Evolutionary conservation across 2,888 invertebrate genomes (phyloP), one percentile per base, ranked within the genome.

Genomic region (Dryobotodes eremita): DNA sequence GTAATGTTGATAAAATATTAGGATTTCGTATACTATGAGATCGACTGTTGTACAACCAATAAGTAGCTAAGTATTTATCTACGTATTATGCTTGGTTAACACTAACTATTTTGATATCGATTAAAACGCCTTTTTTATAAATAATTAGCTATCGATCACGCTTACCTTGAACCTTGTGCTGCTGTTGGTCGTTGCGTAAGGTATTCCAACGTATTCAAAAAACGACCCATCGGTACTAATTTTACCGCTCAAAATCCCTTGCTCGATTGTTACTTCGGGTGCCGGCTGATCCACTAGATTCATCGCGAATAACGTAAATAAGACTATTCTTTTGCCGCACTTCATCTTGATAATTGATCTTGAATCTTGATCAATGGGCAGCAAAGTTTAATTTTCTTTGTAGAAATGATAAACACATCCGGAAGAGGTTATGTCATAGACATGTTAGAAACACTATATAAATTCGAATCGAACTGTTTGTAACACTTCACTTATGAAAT

Each of bases 151-250:
- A 66, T 77, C 53, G 42, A 69, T 13, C 79, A 86, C 76, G 88
- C 90, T 88, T 78, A 96, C 96, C 94, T 96, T 93, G 91, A 96
- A 96, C 87, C 96, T 91, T 55, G 91, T 93, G 59, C 89, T 93
- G 66, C 90, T 93, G 75, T 94, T 95, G 36, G 92, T 91, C 4
- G 94, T 94, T 20, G 94, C 96, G 73, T 96, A 96, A 6, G 96
- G 96, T 83, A 96, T 96, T 13, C 96, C 96, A 17, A 94, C 80
- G 90, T 96, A 96, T 92, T 96, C 95, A 55, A 94, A 95, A 91
- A 93, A 92, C 72, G 94, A 88, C 68, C 96, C 96, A 94, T 96
- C 95, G 0, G 75, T 85, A 73, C 94, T 96, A 1, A 94, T 88
- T 91, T 94, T 95, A 90, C 96, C 96, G 90, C 91, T 94, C 88